Evolutionary conservation across 1,140 invertebrate species (phyloP), one percentile per base, ranked within the genome.

Genomic region (Lerema accius): DNA sequence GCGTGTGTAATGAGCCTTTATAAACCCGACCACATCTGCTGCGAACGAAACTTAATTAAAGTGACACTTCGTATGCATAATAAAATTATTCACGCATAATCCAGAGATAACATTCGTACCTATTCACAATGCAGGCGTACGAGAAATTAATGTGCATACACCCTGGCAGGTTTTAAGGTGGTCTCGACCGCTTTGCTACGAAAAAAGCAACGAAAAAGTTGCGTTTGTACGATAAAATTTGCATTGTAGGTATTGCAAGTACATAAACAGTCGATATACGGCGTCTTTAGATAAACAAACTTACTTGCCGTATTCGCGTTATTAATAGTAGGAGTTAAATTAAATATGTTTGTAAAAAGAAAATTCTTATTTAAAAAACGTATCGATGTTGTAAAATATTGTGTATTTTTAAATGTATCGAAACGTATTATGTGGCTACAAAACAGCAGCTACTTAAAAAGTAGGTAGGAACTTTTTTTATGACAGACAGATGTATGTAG

Each of bases 11-110:
- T 71, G 70, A 76, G 70, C 67, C 63, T 71, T 73, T 75, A 73
- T 77, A 79, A 79, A 78, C 73, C 79, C 74, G 75, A 78, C 73
- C 71, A 80, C 82, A 83, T 83, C 82, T 83, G 80, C 78, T 73
- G 50, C 66, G 65, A 78, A 82, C 82, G 80, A 79, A 85, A 86
- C 84, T 85, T 88, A 84, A 86, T 86, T 86, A 85, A 84, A 84
- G 49, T 84, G 83, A 87, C 83, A 84, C 78, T 82, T 76, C 68
- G 80, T 77, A 82, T 84, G 80, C 77, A 88, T 84, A 84, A 83
- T 85, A 82, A 79, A 84, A 84, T 82, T 81, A 82, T 84, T 84
- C 80, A 80, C 79, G 76, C 69, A 69, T 69, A 76, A 71, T 71
- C 72, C 69, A 67, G 67, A 58, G 67, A 70, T 68, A 63, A 67